These are phyloP conservation scores for Scalopus aquaticus DNA, from an alignment of 2,113 vertebrate species.

Conservation along the genomic window DNA sequence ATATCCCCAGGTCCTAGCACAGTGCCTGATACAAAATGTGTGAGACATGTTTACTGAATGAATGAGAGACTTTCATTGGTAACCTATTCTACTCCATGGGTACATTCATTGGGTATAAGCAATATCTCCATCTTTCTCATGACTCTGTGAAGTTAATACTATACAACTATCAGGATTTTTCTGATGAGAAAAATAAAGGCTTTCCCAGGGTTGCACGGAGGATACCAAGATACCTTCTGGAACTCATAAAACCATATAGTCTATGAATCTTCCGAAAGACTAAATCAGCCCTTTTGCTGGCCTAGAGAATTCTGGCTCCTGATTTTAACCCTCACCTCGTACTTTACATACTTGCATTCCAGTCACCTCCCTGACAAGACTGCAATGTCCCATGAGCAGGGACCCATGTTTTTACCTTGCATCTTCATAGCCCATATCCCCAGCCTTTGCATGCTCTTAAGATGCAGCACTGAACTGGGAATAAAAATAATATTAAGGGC, in stretches of 20 bases:
- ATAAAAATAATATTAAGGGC: too few relatives aligned
- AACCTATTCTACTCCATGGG: not conserved
- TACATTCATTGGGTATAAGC: not conserved
- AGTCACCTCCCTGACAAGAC: not conserved
- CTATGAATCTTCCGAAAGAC: not conserved
- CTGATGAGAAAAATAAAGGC: not conserved
- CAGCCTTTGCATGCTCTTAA: not conserved
- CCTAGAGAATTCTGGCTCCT: not conserved
- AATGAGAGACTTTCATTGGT: not conserved
- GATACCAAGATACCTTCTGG: not conserved
- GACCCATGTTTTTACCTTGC: not conserved
- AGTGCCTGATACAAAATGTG: not conserved
- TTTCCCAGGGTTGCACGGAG: not conserved
- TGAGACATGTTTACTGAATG: not conserved
- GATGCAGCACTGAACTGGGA: conserved; percentile 23
- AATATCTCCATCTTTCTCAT: not conserved
- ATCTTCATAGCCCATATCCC: not conserved
- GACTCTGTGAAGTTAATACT: not conserved
- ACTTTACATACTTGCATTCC: not conserved
- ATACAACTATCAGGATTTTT: not conserved
- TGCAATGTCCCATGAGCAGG: not conserved
- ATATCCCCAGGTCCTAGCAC: not conserved
- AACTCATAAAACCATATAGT: not conserved
- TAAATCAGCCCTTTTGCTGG: not conserved
- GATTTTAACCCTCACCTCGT: not conserved